phyloP scores from a whole-genome alignment of 1,140 invertebrate genomes.

The Diachasmimorpha longicaudata region DNA sequence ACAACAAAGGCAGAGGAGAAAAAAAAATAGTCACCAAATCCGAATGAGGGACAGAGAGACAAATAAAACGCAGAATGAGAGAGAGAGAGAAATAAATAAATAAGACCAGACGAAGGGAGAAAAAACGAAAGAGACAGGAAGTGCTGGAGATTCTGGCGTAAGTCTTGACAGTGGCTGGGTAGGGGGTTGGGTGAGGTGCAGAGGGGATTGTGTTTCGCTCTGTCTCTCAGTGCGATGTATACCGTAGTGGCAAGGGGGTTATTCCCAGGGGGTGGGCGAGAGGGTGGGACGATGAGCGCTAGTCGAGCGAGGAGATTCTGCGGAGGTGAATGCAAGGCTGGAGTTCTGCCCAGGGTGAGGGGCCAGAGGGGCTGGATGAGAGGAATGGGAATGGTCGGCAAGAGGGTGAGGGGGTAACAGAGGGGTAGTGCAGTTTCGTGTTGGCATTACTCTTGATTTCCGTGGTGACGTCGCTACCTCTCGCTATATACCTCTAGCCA shows the following conservation, averaged over 20 bases:
- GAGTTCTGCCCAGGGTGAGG: conserved; percentile 29
- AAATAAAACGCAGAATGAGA: neutral
- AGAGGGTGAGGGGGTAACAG: conserved; percentile 36
- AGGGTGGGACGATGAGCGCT: conserved; percentile 38
- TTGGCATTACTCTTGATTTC: conserved; percentile 65
- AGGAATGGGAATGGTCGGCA: conserved; percentile 17
- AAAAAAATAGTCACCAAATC: neutral
- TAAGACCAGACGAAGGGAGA: neutral
- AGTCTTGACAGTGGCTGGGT: neutral
- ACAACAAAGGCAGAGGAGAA: neutral
- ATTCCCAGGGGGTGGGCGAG: conserved; percentile 48
- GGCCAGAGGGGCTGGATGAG: conserved; percentile 26
- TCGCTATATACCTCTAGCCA: conserved; percentile 32
- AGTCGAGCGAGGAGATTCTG: conserved; percentile 31
- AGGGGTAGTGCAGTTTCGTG: conserved; percentile 64
- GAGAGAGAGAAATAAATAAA: neutral
- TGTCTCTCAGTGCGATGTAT: conserved; percentile 10
- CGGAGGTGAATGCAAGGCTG: conserved; percentile 31
- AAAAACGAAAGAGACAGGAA: conserved; percentile 13
- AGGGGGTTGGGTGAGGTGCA: neutral
- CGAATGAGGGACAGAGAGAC: neutral
- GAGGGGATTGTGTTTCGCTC: conserved; percentile 16
- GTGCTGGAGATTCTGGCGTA: conserved; percentile 24
- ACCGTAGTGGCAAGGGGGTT: conserved; percentile 20
- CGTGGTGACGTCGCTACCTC: conserved; percentile 59